These are phyloP conservation scores for Rhingia campestris DNA, from an alignment of 2,888 invertebrate species.

Conservation along the genomic window DNA sequence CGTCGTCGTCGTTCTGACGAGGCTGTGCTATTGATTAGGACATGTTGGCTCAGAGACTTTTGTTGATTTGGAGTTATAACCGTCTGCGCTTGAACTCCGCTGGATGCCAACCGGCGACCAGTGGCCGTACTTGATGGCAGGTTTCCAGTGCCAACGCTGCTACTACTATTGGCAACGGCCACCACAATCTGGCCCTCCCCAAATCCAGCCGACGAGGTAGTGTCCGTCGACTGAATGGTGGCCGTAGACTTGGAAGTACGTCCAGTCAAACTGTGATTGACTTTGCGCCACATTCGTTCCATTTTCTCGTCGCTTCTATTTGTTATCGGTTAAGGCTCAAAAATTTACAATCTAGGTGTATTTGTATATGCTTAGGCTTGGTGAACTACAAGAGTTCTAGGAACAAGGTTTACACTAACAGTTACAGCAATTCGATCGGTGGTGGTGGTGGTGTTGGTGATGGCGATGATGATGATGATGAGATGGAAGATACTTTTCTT, in stretches of 20 bases:
- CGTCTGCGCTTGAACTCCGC: constrained; percentile 75
- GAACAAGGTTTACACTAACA: constrained; percentile 67
- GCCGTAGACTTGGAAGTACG: constrained; percentile 77
- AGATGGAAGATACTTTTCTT: constrained; percentile 48
- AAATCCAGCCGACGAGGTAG: constrained; percentile 81
- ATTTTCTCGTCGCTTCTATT: constrained; percentile 73
- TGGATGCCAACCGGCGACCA: constrained; percentile 80
- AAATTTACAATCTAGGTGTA: constrained; percentile 19
- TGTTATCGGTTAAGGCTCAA: constrained; percentile 20
- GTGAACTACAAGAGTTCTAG: constrained; percentile 67
- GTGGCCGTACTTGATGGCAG: constrained; percentile 80
- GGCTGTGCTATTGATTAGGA: constrained; percentile 80
- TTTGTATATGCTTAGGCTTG: constrained; percentile 30
- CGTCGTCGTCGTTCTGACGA: constrained; percentile 81
- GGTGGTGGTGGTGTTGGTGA: constrained; percentile 13
- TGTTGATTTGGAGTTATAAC: constrained; percentile 73
- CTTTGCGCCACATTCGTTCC: constrained; percentile 83
- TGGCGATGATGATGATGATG: not conserved
- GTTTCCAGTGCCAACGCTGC: constrained; percentile 48
- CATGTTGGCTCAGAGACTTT: constrained; percentile 82
- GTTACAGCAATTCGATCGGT: constrained; percentile 41
- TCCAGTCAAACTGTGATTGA: constrained; percentile 81
- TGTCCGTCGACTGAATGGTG: constrained; percentile 80
- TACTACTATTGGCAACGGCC: constrained; percentile 77
- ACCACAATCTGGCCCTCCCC: constrained; percentile 81